These are phyloP conservation scores for Synergus laeviventris DNA, from an alignment of 2,888 invertebrate genomes.

Conservation along the genomic window DNA sequence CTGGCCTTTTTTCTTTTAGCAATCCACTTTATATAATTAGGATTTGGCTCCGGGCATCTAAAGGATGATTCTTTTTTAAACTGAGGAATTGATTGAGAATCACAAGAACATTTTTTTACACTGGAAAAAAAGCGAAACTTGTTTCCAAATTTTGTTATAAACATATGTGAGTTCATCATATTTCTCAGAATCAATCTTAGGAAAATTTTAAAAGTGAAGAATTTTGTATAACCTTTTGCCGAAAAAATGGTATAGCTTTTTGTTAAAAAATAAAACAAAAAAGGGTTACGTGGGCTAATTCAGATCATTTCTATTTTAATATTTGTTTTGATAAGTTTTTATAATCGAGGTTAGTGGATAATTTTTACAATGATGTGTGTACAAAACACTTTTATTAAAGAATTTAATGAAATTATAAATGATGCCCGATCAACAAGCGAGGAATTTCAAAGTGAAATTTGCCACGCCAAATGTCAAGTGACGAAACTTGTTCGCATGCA, in stretches of 20 bases:
- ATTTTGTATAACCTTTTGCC: neutral
- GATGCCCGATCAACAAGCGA: constrained; percentile 42
- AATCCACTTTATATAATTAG: neutral
- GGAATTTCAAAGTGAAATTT: constrained; percentile 58
- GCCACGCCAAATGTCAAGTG: constrained; percentile 65
- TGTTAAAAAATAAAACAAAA: neutral
- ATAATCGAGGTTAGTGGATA: neutral
- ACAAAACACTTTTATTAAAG: constrained; percentile 42
- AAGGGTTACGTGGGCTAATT: neutral
- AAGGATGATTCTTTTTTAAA: neutral
- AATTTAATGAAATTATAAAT: constrained; percentile 34
- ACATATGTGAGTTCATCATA: neutral
- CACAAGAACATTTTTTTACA: neutral
- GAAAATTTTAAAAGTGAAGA: neutral
- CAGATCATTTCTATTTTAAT: neutral
- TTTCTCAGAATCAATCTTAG: neutral
- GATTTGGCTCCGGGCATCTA: neutral
- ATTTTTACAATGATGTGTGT: constrained; percentile 55
- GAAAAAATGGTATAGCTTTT: neutral
- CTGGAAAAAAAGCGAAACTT: neutral
- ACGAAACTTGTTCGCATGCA: constrained; percentile 62
- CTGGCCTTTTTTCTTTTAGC: neutral
- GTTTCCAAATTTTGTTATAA: neutral
- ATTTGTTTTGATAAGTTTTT: neutral
- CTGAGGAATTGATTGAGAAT: neutral